A percentile compares a stretch with the other conserved stretches of the same genome.
Evolutionary conservation across 2,888 invertebrate genomes (phyloP).

Genomic region (Troides aeacus): DNA sequence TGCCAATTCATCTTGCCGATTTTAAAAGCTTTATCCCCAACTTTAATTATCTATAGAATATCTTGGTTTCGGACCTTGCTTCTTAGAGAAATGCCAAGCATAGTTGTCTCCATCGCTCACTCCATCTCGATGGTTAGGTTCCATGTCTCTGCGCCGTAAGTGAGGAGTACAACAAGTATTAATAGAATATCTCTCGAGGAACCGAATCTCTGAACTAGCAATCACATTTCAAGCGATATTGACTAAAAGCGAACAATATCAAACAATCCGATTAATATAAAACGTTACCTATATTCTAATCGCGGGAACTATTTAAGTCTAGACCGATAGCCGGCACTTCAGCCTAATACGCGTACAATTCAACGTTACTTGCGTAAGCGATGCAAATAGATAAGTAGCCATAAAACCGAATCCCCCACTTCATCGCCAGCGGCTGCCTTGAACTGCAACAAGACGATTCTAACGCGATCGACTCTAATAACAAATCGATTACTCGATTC

Average conservation of each 20-base stretch:
- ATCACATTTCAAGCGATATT: constrained; percentile 28
- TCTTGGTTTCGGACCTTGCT: no score
- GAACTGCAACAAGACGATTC: constrained; percentile 16
- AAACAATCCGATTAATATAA: constrained; percentile 19
- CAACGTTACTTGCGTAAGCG: constrained; percentile 39
- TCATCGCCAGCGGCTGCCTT: constrained; percentile 22
- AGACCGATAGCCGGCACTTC: constrained; percentile 33
- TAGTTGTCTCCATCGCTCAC: no score
- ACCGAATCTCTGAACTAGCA: not conserved
- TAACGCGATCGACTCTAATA: constrained; percentile 17
- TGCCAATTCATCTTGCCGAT: no score
- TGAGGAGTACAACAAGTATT: no score
- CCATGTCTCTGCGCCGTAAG: no score
- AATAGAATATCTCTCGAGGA: no score
- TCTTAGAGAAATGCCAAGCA: no score
- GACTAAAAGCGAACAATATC: constrained; percentile 43
- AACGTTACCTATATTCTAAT: constrained; percentile 34
- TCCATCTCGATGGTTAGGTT: no score
- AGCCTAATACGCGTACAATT: constrained; percentile 32
- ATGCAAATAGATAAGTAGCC: constrained; percentile 39
- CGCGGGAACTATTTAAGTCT: constrained; percentile 35
- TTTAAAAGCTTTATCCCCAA: no score
- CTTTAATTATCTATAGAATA: no score
- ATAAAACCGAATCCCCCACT: constrained; percentile 28
- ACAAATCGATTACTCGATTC: constrained; percentile 17